Percentiles rank a stretch among this genome's conserved stretches.
Evolutionary conservation across 2,888 invertebrate species (phyloP).

Genomic region (Bimastos eiseni): DNA sequence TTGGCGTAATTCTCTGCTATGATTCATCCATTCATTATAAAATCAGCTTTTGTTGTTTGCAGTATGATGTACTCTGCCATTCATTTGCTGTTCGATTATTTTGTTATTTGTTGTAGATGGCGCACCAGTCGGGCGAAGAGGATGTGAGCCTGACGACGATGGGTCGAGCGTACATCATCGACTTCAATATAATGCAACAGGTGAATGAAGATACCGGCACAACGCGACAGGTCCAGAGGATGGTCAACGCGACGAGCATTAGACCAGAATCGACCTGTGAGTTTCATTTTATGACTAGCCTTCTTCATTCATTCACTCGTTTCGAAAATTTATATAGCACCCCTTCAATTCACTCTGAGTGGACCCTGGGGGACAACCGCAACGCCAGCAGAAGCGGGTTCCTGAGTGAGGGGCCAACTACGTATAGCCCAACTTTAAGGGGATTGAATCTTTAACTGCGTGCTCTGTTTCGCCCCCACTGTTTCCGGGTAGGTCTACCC

Average conservation of each 20-base stretch:
- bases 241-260: conserved; percentile 49
- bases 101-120: conserved; percentile 66
- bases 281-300: neutral
- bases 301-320: no score
- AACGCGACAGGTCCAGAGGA: conserved; percentile 80
- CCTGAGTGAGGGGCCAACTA: no score
- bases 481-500: no score
- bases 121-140: conserved; percentile 89
- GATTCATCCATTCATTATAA: neutral
- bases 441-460: no score
- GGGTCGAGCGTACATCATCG: conserved; percentile 91
- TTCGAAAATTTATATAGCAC: no score
- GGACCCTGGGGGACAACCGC: no score
- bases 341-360: no score
- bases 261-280: neutral
- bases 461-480: no score
- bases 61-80: neutral
- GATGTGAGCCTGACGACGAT: conserved; percentile 89
- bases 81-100: neutral
- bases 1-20: neutral
- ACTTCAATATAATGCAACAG: conserved; percentile 95
- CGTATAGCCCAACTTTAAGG: no score
- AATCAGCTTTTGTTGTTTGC: neutral
- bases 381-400: no score
- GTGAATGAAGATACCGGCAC: conserved; percentile 97